A percentile compares a stretch with the other conserved stretches of the same genome.
phyloP scores from a whole-genome alignment of 2,113 vertebrate species.

The Bucco capensis region DNA sequence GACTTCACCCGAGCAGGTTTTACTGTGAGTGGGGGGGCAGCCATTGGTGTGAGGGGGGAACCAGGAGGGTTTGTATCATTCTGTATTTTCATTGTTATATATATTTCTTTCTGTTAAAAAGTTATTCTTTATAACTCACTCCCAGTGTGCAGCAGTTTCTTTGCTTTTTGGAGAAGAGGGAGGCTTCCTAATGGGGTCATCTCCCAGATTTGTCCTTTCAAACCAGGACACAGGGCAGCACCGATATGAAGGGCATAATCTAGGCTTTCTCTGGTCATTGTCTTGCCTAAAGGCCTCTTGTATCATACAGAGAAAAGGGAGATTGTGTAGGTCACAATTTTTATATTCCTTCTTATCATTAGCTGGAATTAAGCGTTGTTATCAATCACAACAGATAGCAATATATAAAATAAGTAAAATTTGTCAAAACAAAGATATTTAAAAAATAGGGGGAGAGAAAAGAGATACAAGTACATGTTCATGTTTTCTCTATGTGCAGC shows the following conservation, averaged over 20 bases:
- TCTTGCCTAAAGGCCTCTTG: neutral
- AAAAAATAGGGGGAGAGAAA: accelerated
- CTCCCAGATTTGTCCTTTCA: no score
- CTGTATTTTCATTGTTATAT: no score
- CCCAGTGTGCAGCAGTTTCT: no score
- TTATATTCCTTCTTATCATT: neutral
- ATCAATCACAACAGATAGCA: neutral
- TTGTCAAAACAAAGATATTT: neutral
- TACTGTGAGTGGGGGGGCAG: no score
- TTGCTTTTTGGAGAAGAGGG: no score
- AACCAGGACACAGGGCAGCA: neutral
- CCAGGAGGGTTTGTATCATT: no score
- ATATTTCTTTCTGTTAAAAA: no score
- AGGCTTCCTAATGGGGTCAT: no score
- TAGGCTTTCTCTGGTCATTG: neutral
- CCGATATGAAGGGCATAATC: neutral
- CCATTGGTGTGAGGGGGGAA: no score
- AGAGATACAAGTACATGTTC: accelerated
- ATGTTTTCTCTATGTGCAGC: neutral
- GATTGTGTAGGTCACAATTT: accelerated
- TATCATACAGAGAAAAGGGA: neutral
- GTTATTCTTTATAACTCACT: no score
- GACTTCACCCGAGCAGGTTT: no score
- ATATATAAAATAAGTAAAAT: neutral
- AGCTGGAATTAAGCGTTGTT: neutral